These are phyloP conservation scores for Allochrocebus solatus DNA, from an alignment of 2,797 vertebrate species.

Conservation along the genomic window DNA sequence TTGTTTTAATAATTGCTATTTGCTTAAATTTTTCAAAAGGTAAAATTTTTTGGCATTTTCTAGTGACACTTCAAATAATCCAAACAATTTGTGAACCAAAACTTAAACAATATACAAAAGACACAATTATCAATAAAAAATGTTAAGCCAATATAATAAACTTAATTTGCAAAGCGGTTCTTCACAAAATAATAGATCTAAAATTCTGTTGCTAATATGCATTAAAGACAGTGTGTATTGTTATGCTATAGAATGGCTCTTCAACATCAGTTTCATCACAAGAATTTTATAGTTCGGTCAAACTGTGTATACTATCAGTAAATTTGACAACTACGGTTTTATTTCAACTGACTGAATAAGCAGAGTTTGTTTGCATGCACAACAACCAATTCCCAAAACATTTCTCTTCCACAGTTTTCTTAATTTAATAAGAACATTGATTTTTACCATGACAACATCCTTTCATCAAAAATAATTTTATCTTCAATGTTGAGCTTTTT, in stretches of 20 bases:
- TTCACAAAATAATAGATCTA: conserved; percentile 21
- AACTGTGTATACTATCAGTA: background rate
- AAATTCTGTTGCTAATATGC: background rate
- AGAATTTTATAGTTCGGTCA: background rate
- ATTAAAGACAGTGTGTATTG: background rate
- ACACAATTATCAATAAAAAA: background rate
- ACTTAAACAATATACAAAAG: background rate
- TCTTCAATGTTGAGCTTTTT: conserved; percentile 5
- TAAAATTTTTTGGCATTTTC: background rate
- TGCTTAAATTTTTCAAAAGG: conserved; percentile 32
- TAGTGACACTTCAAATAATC: background rate
- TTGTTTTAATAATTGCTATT: conserved; percentile 2
- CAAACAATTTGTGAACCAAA: background rate
- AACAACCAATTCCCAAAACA: conserved; percentile 31
- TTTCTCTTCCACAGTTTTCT: background rate
- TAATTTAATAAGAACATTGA: conserved; percentile 17
- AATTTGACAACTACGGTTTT: background rate
- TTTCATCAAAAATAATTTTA: conserved; percentile 25
- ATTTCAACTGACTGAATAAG: background rate
- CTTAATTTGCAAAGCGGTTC: background rate
- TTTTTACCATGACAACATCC: conserved; percentile 18
- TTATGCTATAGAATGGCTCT: background rate
- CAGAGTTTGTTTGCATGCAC: background rate
- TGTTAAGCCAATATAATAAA: background rate
- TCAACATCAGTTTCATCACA: background rate